Conservation (phyloP, 2,888 invertebrate genomes). For the Hirudinaria manillensis region DNA sequence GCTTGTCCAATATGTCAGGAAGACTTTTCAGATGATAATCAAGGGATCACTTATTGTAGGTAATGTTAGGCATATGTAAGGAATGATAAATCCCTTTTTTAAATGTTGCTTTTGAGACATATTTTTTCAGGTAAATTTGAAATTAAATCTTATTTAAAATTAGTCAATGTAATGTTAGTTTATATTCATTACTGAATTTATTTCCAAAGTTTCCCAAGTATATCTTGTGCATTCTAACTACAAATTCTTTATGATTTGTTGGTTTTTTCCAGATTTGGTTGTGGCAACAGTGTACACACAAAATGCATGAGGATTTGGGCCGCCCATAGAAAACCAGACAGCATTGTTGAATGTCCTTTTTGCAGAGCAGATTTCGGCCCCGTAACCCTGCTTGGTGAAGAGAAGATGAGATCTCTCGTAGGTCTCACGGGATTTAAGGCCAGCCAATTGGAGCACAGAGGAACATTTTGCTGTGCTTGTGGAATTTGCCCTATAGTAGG, state of each 20-base stretch:
- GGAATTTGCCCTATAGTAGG: constrained; percentile 48
- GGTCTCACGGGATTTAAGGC: neutral
- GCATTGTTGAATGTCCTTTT: constrained; percentile 53
- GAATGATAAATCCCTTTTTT: neutral
- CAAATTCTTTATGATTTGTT: no score
- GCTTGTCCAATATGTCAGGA: constrained; percentile 55
- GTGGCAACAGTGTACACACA: constrained; percentile 55
- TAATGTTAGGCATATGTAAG: constrained; percentile 32
- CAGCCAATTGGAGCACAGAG: constrained; percentile 42
- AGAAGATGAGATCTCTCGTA: neutral
- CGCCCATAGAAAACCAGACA: constrained; percentile 48
- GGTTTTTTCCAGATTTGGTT: constrained; percentile 47
- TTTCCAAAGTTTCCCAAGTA: no score
- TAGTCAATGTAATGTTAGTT: no score
- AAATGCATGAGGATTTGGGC: constrained; percentile 56
- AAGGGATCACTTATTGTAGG: constrained; percentile 54
- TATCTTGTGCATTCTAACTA: no score
- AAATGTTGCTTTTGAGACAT: neutral
- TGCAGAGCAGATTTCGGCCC: constrained; percentile 55
- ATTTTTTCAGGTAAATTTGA: neutral
- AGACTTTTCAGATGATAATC: constrained; percentile 49
- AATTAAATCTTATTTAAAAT: no score
- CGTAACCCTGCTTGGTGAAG: constrained; percentile 34
- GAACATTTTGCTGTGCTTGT: constrained; percentile 48
- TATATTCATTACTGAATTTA: no score